These are phyloP conservation scores for Adineta ricciae DNA, from an alignment of 2,888 invertebrate species.

Conservation along the genomic window DNA sequence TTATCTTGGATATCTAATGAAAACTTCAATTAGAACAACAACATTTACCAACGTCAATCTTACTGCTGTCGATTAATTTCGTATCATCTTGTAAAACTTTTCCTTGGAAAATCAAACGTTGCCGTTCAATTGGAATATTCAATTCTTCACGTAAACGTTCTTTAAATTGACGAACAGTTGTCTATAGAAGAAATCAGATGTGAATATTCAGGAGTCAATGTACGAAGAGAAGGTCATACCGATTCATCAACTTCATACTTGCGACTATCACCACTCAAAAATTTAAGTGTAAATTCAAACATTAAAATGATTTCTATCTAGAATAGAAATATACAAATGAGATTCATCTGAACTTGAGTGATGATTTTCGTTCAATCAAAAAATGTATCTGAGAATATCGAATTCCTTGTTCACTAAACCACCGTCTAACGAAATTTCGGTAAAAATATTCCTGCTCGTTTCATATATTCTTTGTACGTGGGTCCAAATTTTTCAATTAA, in stretches of 20 bases:
- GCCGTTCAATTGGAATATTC: constrained; percentile 65
- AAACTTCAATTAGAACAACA: constrained; percentile 21
- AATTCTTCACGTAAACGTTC: constrained; percentile 19
- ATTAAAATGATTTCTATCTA: background rate
- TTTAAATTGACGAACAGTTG: constrained; percentile 13
- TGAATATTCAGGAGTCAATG: background rate
- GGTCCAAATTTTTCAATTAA: background rate
- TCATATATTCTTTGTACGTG: background rate
- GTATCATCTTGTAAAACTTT: constrained; percentile 78
- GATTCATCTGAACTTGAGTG: background rate
- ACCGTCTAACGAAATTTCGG: background rate
- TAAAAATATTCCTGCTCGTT: background rate
- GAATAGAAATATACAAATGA: background rate
- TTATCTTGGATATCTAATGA: constrained; percentile 70
- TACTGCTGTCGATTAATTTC: constrained; percentile 67
- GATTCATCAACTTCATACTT: constrained; percentile 20
- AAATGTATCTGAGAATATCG: background rate
- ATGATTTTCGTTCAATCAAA: background rate
- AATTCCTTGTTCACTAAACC: background rate
- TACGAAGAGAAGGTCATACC: background rate
- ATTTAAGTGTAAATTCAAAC: constrained; percentile 12
- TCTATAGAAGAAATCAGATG: background rate
- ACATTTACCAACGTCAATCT: background rate
- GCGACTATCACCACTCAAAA: background rate
- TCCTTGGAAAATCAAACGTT: constrained; percentile 86